Conservation (phyloP, 2,888 invertebrate species). For the Quadriops clusia region DNA sequence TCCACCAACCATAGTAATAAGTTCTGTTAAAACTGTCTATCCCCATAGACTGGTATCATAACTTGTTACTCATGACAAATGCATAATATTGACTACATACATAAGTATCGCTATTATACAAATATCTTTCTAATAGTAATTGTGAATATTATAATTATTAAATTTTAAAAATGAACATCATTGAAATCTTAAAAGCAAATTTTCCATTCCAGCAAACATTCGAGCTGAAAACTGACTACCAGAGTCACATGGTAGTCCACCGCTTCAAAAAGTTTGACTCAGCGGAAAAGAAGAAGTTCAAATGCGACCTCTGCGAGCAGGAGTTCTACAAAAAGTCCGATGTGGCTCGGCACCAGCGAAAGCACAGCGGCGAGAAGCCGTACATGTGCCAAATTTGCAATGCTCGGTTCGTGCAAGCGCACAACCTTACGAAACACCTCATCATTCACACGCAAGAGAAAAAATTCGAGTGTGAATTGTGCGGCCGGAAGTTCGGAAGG, state of each 20-base stretch:
- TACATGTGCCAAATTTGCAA: conserved; percentile 27
- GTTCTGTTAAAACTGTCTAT: too few species aligned
- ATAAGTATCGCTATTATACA: too few species aligned
- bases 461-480: conserved; percentile 31
- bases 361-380: conserved; percentile 35
- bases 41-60: too few species aligned
- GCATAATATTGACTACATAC: too few species aligned
- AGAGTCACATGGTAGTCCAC: conserved; percentile 27
- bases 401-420: conserved; percentile 25
- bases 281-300: conserved; percentile 21
- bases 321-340: conserved; percentile 32
- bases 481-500: conserved; percentile 32
- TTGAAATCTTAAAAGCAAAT: too few species aligned
- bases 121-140: too few species aligned
- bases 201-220: conserved; percentile 28
- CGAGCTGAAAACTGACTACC: conserved; percentile 22
- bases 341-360: conserved; percentile 31
- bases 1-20: too few species aligned
- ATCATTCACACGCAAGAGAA: conserved; percentile 31
- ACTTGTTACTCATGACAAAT: too few species aligned
- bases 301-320: conserved; percentile 30
- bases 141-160: too few species aligned
- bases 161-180: too few species aligned
- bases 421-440: conserved; percentile 34
- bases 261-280: conserved; percentile 20